Evolutionary conservation across 2,888 invertebrate species (phyloP), one percentile per base, ranked within the genome.

Genomic region (Notodonta dromedarius): DNA sequence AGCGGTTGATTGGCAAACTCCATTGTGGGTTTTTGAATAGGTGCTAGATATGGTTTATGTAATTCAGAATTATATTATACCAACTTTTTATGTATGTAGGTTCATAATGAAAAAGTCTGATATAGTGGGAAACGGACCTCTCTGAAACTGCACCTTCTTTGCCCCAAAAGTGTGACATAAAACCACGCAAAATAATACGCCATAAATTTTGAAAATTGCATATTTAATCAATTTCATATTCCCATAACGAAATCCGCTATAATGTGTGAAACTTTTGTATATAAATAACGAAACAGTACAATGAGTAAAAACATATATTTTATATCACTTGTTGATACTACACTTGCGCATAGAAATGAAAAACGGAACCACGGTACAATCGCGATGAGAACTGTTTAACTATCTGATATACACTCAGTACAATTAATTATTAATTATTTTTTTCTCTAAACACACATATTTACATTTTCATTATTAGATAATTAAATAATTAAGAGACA

Each of bases 301-400:
- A 91, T 92, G 91, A 92, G 92, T 93, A 93, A 88, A 93, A 93
- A 93, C 93, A 93, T 93, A 92, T 93, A 92, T 92, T 92, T 89
- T 86, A 90, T 93, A 91, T 76, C 76, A 76, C 74, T 76, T 74
- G 73, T 68, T 64, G 74, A 83, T 79, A 85, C 86, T 89, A 90
- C 90, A 85, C 67, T 77, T 79, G 73, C 75, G 71, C 75, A 76
- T 71, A 71, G 69, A 74, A 74, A 67, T 55, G 65, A 61, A 75
- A 75, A 71, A 53, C 56, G 71, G 75, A 63, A 65, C 74, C 74
- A 80, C 76, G 78, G 73, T 81, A 89, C 83, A 85, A 80, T 86
- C 82, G 77, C 75, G 68, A 86, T 86, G 83, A 77, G 75, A 81
- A 77, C 65, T 74, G 64, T 70, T 73, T 82, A 78, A 24, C 24